Base-by-base conservation (phyloP, 2,888 invertebrate genomes). In the Automeris io region DNA sequence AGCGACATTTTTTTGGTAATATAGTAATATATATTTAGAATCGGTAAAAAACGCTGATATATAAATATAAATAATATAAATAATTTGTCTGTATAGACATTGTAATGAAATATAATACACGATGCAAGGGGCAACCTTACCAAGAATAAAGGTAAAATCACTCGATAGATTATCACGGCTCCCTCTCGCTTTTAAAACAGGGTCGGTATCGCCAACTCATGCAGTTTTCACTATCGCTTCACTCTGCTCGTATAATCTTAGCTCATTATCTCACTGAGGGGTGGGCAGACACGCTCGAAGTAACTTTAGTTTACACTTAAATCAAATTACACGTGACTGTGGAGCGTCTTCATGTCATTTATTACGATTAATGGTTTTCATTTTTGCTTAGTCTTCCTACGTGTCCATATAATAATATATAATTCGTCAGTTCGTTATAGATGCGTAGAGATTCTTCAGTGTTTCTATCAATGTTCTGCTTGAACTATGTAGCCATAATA, bases 131-230 rank as follows among this genome's bases (percentile, higher is more conserved):
- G n/a, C n/a, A n/a, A n/a, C n/a, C n/a, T n/a, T n/a, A n/a, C n/a
- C n/a, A n/a, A n/a, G n/a, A 33, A 25, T 39, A 45, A 46, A 47
- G 45, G 41, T 26, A 34, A 43, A 35, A 24, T 32, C 31, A 32
- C 33, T 36, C 32, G 31, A 13, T 36, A 39, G 42, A 43, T 43
- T 38, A 35, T 26, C 35, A 29, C 32, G 9, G 23, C 35, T 35
- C 16, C 29, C 29, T 8, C 16, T 29, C 29, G 29, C 37, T 37
- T 41, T 40, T 40, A 35, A 44, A 39, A 35, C 31, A 29, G 36
- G 42, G 35, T 36, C 24, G 33, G 39, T 43, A 38, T 41, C 41
- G 50, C 46, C 21, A 29, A 46, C 38, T 50, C 50, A 50, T 43
- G 34, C 34, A 42, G 42, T 37, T 40, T 34, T 42, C 35, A 37